Evolutionary conservation across 1,140 invertebrate species (phyloP), one percentile per base, ranked within the genome.

Genomic region (Microplitis mediator): DNA sequence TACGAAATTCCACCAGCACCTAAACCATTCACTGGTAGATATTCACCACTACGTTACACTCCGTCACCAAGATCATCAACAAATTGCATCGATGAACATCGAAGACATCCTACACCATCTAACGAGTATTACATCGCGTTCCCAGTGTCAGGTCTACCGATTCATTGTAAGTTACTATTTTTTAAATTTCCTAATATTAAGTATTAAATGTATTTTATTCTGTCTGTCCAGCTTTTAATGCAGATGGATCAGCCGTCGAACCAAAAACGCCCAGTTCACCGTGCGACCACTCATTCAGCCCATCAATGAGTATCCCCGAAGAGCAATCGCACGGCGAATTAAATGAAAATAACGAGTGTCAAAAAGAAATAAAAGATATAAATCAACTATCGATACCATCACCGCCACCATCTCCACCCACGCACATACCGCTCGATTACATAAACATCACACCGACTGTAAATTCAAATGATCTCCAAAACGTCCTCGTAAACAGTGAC

Each of bases 101-200:
- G 80, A 4, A 76, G 79, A 71, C 69, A 76, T 50, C 62, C 75
- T 6, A 74, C 69, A 36, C 45, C 70, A 13, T 71, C 77, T 11
- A 82, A 82, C 61, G 81, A 88, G 16, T 88, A 88, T 77, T 89
- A 88, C 72, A 89, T 89, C 63, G 81, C 87, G 0, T 90, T 88
- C 76, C 88, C 88, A 45, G 86, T 88, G 3, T 88, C 87, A 4
- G 88, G 88, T 70, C 76, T 87, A 70, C 85, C 88, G 4, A 76
- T 88, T 61, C 79, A 85, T 74, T 80, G 88, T 89, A 78, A 83
- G 81, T 77, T 39, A 64, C 34, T 6, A 50, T 23, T 58, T 36
- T 72, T 62, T 14, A 62, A 39, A 65, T 61, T 13, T 72, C 16
- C 52, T 13, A 39, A 11, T 14, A 71, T 35, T 73, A 50, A 32